These are phyloP conservation scores for Melanocharis versteri DNA, from an alignment of 2,113 vertebrate species.

Conservation along the genomic window DNA sequence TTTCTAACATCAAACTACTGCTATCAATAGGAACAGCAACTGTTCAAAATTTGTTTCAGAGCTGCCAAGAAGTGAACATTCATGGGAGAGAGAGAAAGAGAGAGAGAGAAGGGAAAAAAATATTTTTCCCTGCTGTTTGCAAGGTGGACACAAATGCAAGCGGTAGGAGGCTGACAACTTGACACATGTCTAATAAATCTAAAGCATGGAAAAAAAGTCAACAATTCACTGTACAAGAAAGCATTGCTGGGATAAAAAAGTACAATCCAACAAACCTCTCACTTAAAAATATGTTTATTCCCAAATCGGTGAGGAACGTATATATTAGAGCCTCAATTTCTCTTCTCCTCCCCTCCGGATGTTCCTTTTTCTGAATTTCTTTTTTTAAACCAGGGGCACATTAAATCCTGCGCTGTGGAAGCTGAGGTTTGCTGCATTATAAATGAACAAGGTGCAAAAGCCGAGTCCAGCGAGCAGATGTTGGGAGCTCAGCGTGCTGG, in stretches of 20 bases:
- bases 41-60: slow-evolving; percentile 79
- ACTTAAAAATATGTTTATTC: slow-evolving; percentile 72
- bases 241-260: slow-evolving; percentile 65
- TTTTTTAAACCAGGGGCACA: not conserved
- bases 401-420: not conserved
- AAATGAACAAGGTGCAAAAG: slow-evolving; percentile 57
- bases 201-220: slow-evolving; percentile 73
- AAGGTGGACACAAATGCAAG: slow-evolving; percentile 79
- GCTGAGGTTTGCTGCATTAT: slow-evolving; percentile 33
- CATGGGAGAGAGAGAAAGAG: slow-evolving; percentile 39
- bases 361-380: not conserved
- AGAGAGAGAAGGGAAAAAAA: slow-evolving; percentile 66
- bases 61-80: slow-evolving; percentile 78
- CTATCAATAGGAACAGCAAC: slow-evolving; percentile 81
- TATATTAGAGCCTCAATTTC: slow-evolving; percentile 42
- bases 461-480: slow-evolving; percentile 62
- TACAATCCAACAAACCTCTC: slow-evolving; percentile 43
- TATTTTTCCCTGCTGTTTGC: slow-evolving; percentile 77
- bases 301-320: slow-evolving; percentile 44
- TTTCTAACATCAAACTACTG: slow-evolving; percentile 76
- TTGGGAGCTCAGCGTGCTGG: slow-evolving; percentile 43
- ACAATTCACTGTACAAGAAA: slow-evolving; percentile 68
- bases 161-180: slow-evolving; percentile 77
- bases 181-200: slow-evolving; percentile 80
- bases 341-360: not conserved